Conservation (phyloP, 2,113 vertebrate genomes). For the Willisornis vidua region DNA sequence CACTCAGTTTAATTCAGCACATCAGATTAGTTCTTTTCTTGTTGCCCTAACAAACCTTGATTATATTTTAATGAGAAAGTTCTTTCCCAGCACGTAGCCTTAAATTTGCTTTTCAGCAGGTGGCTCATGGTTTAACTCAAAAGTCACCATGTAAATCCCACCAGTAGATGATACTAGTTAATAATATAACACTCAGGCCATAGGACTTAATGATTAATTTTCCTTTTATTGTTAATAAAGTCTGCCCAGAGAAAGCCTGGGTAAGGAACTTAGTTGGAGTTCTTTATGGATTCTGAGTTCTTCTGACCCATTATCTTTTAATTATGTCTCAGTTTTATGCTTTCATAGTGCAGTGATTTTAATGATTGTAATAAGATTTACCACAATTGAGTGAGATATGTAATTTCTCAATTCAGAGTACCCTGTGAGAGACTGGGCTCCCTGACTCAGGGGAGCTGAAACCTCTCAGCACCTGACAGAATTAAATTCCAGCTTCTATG, state of each 20-base stretch:
- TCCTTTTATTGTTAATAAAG: conserved; percentile 38
- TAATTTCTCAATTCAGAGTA: conserved; percentile 19
- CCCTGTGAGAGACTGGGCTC: not conserved
- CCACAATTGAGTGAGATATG: not conserved
- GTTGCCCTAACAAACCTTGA: conserved; percentile 19
- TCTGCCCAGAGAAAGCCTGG: not conserved
- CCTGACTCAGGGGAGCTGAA: not conserved
- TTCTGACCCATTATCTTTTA: conserved; percentile 38
- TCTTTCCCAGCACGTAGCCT: not conserved
- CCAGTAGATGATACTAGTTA: not conserved
- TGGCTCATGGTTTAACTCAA: not conserved
- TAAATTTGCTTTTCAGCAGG: conserved; percentile 48
- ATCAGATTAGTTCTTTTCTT: not conserved
- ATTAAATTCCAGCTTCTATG: not conserved
- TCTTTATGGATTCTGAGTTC: conserved; percentile 6
- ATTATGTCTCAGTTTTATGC: conserved; percentile 25
- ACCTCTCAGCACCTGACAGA: not conserved
- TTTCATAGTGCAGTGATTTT: not conserved
- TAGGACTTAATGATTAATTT: conserved; percentile 21
- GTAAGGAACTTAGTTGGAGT: not conserved
- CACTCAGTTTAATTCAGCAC: not conserved
- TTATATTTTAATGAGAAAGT: conserved; percentile 41
- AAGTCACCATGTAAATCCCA: not conserved
- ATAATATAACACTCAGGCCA: not conserved
- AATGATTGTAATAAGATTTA: conserved; percentile 53